These are phyloP conservation scores for Varanus komodoensis DNA, from an alignment of 2,113 vertebrate species.

Conservation along the genomic window DNA sequence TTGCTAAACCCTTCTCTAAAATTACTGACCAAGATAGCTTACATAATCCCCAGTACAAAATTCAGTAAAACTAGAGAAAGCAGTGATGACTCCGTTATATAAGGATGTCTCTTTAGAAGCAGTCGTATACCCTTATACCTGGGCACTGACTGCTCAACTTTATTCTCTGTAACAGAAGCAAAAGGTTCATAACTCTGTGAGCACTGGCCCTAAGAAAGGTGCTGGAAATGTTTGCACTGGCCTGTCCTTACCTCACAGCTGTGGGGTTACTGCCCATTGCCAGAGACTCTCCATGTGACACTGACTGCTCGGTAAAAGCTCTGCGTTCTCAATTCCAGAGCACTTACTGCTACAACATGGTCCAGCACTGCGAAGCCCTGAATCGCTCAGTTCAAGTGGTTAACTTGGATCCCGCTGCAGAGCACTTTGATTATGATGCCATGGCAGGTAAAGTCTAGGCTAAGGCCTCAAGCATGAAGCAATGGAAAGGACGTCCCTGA, in stretches of 20 bases:
- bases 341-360: constrained; percentile 93
- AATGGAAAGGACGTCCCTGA: not conserved
- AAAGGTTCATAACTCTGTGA: not conserved
- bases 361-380: constrained; percentile 88
- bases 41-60: not conserved
- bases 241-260: not conserved
- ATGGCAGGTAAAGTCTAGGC: constrained; percentile 87
- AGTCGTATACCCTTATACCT: not conserved
- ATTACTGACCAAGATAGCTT: not conserved
- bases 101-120: too few relatives aligned
- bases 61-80: too few relatives aligned
- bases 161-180: not conserved
- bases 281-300: not conserved
- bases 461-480: not conserved
- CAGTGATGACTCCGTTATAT: too few relatives aligned
- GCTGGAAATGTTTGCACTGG: not conserved
- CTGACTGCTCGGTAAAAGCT: not conserved
- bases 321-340: constrained; percentile 79
- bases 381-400: constrained; percentile 93
- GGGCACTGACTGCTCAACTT: not conserved
- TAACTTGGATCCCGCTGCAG: constrained; percentile 95
- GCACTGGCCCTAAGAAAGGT: not conserved
- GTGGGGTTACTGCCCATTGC: too few relatives aligned
- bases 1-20: not conserved
- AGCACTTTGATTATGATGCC: constrained; percentile 90